Percentiles rank a stretch among this genome's conserved stretches.
Evolutionary conservation across 37 sponge, comb jelly and placozoan species (phyloP).

Genomic region (Spongilla lacustris): DNA sequence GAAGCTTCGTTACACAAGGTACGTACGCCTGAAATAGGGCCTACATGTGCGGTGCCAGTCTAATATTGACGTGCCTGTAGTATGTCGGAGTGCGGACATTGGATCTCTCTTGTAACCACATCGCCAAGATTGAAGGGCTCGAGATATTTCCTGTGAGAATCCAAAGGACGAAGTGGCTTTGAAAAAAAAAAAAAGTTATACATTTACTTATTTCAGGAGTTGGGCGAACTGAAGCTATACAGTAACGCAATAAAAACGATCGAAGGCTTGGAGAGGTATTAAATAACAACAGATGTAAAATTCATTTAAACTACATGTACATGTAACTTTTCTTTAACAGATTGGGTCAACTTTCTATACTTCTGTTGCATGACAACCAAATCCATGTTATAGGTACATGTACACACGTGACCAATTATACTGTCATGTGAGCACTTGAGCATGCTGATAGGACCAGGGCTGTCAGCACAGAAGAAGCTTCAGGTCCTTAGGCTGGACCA

Average conservation of each 20-base stretch:
- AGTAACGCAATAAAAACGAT: slow-evolving; percentile 27
- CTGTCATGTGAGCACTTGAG: neutral
- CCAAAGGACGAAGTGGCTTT: neutral
- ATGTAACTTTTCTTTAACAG: neutral
- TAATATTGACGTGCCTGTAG: neutral
- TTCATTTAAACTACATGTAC: neutral
- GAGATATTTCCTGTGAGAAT: slow-evolving; percentile 5
- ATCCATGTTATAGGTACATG: slow-evolving; percentile 14
- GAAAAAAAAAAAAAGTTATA: neutral
- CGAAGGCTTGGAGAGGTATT: slow-evolving; percentile 42
- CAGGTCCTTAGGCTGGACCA: slow-evolving; percentile 30
- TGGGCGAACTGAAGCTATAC: slow-evolving; percentile 59
- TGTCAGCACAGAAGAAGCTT: slow-evolving; percentile 24
- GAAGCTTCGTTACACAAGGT: neutral
- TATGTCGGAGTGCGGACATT: slow-evolving; percentile 22
- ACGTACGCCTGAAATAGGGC: neutral
- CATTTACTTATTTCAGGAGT: slow-evolving; percentile 2
- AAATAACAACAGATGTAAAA: neutral
- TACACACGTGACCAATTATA: neutral
- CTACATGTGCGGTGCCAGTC: neutral
- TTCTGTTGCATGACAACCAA: slow-evolving; percentile 32
- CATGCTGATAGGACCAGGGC: slow-evolving; percentile 6
- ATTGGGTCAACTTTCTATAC: slow-evolving; percentile 16
- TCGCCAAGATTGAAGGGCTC: slow-evolving; percentile 27
- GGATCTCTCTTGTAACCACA: slow-evolving; percentile 46